Conservation (phyloP, 2,113 vertebrate species). For the Cyrtonyx montezumae region DNA sequence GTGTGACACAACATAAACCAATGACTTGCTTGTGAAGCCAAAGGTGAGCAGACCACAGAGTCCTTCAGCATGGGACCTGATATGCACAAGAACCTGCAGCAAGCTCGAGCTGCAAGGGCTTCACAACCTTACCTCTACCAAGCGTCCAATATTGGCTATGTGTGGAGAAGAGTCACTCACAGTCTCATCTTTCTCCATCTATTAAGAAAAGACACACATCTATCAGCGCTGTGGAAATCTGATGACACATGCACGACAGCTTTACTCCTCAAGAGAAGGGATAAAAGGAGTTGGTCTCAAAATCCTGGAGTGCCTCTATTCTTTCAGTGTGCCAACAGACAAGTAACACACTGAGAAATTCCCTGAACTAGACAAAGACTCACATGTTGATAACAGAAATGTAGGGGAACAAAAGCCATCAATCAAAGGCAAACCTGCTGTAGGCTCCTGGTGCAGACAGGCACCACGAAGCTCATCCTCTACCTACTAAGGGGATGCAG, state of each 20-base stretch:
- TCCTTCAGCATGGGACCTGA: rapidly evolving
- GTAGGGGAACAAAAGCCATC: rapidly evolving
- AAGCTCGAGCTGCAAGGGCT: not conserved
- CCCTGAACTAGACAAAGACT: rapidly evolving
- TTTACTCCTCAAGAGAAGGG: not conserved
- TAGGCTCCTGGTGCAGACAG: not conserved
- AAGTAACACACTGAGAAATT: rapidly evolving
- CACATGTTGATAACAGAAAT: rapidly evolving
- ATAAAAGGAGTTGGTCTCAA: not conserved
- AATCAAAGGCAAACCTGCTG: not conserved
- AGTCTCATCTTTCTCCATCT: slow-evolving; percentile 98
- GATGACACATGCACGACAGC: rapidly evolving
- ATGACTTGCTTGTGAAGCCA: not conserved
- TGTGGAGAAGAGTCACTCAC: slow-evolving; percentile 96
- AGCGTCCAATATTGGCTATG: slow-evolving; percentile 97
- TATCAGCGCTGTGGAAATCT: not conserved
- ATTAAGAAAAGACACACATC: not conserved
- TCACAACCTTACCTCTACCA: slow-evolving; percentile 89
- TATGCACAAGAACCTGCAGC: rapidly evolving
- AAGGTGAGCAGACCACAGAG: not conserved
- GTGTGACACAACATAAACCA: rapidly evolving
- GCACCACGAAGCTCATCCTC: not conserved
- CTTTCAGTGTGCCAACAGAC: not conserved
- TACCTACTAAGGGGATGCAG: not conserved
- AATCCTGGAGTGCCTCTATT: not conserved